Percentiles rank a stretch among this genome's conserved stretches.
Evolutionary conservation across 2,888 invertebrate genomes (phyloP).

Genomic region (Epistrophella euchroma): DNA sequence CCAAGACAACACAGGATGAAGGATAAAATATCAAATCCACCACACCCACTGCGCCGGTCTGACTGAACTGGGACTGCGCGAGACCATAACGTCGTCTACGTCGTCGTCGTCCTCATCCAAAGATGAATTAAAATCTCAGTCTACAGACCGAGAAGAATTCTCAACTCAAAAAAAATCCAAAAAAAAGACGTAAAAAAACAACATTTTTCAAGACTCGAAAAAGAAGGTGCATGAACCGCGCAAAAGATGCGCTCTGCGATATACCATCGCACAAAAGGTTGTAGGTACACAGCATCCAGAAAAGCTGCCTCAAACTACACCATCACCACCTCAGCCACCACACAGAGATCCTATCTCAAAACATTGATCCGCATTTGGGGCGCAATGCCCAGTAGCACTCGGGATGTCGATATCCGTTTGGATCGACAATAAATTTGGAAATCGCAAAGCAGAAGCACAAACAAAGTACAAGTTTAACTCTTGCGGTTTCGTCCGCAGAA

Average conservation of each 20-base stretch:
- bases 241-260: conserved; percentile 68
- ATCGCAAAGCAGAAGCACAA: conserved; percentile 76
- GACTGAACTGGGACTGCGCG: conserved; percentile 1
- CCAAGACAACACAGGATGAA: conserved; percentile 62
- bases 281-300: conserved; percentile 9
- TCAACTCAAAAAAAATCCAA: not conserved
- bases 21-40: conserved; percentile 71
- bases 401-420: conserved; percentile 79
- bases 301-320: conserved; percentile 18
- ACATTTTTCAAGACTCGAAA: conserved; percentile 12
- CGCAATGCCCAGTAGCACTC: conserved; percentile 79
- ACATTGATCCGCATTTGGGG: conserved; percentile 70
- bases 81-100: conserved; percentile 1
- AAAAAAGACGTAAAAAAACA: conserved; percentile 9
- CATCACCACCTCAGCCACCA: not conserved
- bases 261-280: conserved; percentile 47
- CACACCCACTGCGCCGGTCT: conserved; percentile 55
- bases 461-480: conserved; percentile 68
- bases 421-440: conserved; percentile 79
- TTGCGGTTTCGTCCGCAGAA: conserved; percentile 1
- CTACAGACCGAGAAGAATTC: conserved; percentile 56
- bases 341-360: conserved; percentile 59
- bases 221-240: conserved; percentile 69
- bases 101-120: not conserved
- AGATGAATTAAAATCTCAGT: conserved; percentile 5